Evolutionary conservation across 1,140 invertebrate genomes (phyloP).

Genomic region (Zaprionus tsacasi): DNA sequence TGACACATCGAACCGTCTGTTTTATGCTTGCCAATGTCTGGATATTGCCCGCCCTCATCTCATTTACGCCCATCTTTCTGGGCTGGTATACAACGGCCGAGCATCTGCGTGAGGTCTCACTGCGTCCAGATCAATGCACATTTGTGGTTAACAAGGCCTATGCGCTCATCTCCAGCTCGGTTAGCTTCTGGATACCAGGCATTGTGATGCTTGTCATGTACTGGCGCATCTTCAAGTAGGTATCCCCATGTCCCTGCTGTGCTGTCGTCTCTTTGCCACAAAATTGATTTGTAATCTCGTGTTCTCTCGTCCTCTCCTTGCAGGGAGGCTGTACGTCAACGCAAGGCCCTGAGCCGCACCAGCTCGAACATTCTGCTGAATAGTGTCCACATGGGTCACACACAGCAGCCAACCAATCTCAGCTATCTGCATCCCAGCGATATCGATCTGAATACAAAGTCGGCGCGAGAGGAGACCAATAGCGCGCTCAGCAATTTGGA

Average conservation of each 20-base stretch:
- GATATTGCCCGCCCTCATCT: slow-evolving; percentile 95
- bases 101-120: slow-evolving; percentile 88
- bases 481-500: slow-evolving; percentile 85
- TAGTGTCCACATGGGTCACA: slow-evolving; percentile 91
- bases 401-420: slow-evolving; percentile 88
- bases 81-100: slow-evolving; percentile 95
- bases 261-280: neutral
- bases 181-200: slow-evolving; percentile 98
- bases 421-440: slow-evolving; percentile 88
- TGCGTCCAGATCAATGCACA: slow-evolving; percentile 91
- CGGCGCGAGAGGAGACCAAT: slow-evolving; percentile 85
- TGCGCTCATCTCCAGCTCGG: slow-evolving; percentile 94
- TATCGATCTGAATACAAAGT: slow-evolving; percentile 84
- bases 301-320: slow-evolving; percentile 66
- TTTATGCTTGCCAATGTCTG: slow-evolving; percentile 95
- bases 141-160: slow-evolving; percentile 96
- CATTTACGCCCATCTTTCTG: slow-evolving; percentile 97
- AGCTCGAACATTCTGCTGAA: slow-evolving; percentile 93
- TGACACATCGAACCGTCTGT: slow-evolving; percentile 92
- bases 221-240: slow-evolving; percentile 93
- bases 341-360: slow-evolving; percentile 92
- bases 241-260: neutral
- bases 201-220: slow-evolving; percentile 97
- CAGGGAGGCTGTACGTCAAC: slow-evolving; percentile 93
- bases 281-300: slow-evolving; percentile 34